These are phyloP conservation scores for Drosophila takahashii DNA, from an alignment of 1,140 invertebrate species.

Conservation along the genomic window DNA sequence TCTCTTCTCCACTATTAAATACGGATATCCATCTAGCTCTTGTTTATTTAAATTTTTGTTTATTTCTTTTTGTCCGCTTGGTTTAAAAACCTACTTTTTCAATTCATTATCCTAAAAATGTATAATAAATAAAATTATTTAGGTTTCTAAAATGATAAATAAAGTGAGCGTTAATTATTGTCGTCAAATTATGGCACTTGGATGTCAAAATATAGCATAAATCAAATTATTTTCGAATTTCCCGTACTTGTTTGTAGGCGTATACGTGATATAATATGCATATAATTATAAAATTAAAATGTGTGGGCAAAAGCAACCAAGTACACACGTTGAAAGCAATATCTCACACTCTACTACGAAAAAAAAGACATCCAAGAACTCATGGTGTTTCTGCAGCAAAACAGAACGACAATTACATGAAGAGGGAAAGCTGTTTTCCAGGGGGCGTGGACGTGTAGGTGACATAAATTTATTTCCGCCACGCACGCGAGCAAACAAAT, in stretches of 20 bases:
- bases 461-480: conserved; percentile 76
- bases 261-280: conserved; percentile 69
- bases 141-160: background rate
- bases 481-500: conserved; percentile 78
- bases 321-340: conserved; percentile 38
- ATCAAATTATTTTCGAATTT: conserved; percentile 50
- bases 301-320: conserved; percentile 36
- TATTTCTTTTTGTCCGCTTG: background rate
- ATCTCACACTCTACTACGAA: background rate
- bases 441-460: conserved; percentile 38
- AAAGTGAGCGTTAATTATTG: conserved; percentile 7
- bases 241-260: conserved; percentile 21
- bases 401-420: conserved; percentile 36
- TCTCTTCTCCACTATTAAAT: background rate
- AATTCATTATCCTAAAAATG: too few species aligned
- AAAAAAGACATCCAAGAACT: background rate
- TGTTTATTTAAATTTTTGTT: conserved; percentile 27
- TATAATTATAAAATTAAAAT: conserved; percentile 70
- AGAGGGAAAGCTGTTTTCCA: conserved; percentile 29
- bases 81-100: background rate
- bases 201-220: conserved; percentile 22
- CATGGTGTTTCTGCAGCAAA: background rate
- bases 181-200: conserved; percentile 18
- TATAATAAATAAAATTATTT: too few species aligned
- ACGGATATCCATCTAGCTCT: conserved; percentile 32